Base-by-base conservation (phyloP, 1,140 invertebrate species). In the Diprion similis region DNA sequence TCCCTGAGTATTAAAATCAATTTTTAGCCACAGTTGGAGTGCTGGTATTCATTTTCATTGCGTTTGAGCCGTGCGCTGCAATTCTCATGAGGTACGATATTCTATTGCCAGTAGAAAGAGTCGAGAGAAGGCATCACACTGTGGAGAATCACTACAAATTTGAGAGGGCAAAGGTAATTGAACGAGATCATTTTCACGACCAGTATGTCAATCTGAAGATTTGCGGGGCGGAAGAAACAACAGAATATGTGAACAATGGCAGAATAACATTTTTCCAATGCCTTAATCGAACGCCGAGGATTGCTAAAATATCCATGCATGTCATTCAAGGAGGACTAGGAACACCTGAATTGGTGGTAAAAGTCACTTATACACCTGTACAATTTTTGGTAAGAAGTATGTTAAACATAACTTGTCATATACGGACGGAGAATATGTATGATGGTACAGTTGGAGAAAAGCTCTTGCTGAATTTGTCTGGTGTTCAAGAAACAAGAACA, bases 321-420 rank as follows among this genome's bases (percentile, higher is more conserved):
- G 19, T 68, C 8, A 68, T 45, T 45, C 18, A 19, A 13, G 66
- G 66, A 68, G 66, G 66, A 68, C 10, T 68, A 13, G 66, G 66
- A 19, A 45, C 66, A 68, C 17, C 18, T 7, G 37, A 18, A 19
- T 68, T 68, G 13, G 37, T 45, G 4, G 18, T 68, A 18, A 13
- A n/a, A 7, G 66, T 68, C 6, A 68, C 15, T 11, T 68, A 19
- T 18, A 19, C 66, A 68, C 66, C 66, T 15, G 37, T 45, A 13
- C 10, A 45, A 13, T 45, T 17, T 18, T 13, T 6, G 18, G 15
- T 19, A 45, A 45, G 11, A 19, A 45, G 19, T 19, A 68, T 11
- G 17, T 15, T 18, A 18, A 68, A 15, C 17, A 68, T 68, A 68
- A 19, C 37, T 19, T 68, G 66, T 68, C 66, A 68, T 18, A 68